Evolutionary conservation across 2,113 vertebrate species (phyloP).

Genomic region (Istiophorus platypterus): DNA sequence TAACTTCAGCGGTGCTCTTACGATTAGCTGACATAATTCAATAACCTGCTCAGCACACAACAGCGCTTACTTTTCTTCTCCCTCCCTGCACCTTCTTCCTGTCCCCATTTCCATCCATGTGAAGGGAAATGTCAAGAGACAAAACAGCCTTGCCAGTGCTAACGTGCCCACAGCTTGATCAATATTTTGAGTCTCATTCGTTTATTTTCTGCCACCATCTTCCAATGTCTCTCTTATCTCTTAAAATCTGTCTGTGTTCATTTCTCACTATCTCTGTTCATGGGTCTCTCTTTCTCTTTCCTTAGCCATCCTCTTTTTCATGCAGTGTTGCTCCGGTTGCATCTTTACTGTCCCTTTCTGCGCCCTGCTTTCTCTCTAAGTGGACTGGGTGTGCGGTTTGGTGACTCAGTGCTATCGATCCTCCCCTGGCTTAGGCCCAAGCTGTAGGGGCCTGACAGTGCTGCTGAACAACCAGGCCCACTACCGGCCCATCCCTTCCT

Average conservation of each 20-base stretch:
- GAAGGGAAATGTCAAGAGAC: slow-evolving; percentile 63
- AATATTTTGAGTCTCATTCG: not conserved
- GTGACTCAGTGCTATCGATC: slow-evolving; percentile 74
- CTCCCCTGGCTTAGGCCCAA: slow-evolving; percentile 67
- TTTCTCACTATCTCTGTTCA: not conserved
- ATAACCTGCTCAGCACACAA: slow-evolving; percentile 46
- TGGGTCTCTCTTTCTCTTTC: slow-evolving; percentile 1
- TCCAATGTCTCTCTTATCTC: not conserved
- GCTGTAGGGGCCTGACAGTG: slow-evolving; percentile 33
- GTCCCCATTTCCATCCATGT: slow-evolving; percentile 45
- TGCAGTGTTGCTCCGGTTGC: slow-evolving; percentile 18
- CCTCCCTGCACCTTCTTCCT: slow-evolving; percentile 33
- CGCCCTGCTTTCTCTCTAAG: slow-evolving; percentile 47
- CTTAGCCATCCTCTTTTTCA: slow-evolving; percentile 47
- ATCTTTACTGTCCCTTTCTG: slow-evolving; percentile 30
- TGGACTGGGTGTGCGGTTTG: slow-evolving; percentile 61
- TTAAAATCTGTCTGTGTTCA: not conserved
- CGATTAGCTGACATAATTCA: slow-evolving; percentile 64
- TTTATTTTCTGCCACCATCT: slow-evolving; percentile 13
- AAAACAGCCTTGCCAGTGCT: slow-evolving; percentile 15
- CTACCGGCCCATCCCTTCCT: slow-evolving; percentile 52
- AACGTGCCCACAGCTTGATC: slow-evolving; percentile 9
- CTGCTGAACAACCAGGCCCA: slow-evolving; percentile 47
- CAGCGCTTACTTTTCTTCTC: slow-evolving; percentile 3
- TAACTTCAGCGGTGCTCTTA: slow-evolving; percentile 40